Percentiles rank a stretch among this genome's conserved stretches.
These are phyloP conservation scores for Scleropages formosus DNA, from an alignment of 2,797 vertebrate genomes.

Conservation along the genomic window DNA sequence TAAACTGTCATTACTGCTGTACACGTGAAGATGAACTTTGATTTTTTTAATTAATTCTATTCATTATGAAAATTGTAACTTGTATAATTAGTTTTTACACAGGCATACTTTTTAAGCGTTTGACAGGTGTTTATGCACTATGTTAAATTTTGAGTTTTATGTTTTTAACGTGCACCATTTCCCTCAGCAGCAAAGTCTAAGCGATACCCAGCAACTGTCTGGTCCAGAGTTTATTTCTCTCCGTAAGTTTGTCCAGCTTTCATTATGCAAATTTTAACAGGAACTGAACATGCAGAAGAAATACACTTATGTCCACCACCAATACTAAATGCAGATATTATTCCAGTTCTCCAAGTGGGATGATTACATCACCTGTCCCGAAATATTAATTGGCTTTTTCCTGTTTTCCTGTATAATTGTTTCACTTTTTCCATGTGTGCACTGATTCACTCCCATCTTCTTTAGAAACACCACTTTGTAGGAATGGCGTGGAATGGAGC, in stretches of 20 bases:
- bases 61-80: too few species aligned
- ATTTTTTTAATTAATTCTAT: too few species aligned
- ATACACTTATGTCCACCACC: background rate
- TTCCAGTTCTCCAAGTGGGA: background rate
- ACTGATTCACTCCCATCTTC: conserved; percentile 4
- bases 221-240: conserved; percentile 22
- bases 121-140: too few species aligned
- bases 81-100: too few species aligned
- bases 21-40: too few species aligned
- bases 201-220: background rate
- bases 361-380: background rate
- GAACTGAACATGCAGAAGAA: background rate
- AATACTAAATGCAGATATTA: background rate
- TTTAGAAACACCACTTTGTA: background rate
- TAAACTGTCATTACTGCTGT: too few species aligned
- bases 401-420: background rate
- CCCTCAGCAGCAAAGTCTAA: background rate
- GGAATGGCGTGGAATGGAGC: background rate
- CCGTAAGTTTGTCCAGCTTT: conserved; percentile 40
- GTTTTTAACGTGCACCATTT: background rate
- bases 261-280: background rate
- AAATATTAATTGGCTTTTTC: background rate
- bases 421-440: background rate
- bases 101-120: too few species aligned
- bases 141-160: background rate